Conservation (phyloP, 2,113 vertebrate genomes). For the Paratilapia polleni region DNA sequence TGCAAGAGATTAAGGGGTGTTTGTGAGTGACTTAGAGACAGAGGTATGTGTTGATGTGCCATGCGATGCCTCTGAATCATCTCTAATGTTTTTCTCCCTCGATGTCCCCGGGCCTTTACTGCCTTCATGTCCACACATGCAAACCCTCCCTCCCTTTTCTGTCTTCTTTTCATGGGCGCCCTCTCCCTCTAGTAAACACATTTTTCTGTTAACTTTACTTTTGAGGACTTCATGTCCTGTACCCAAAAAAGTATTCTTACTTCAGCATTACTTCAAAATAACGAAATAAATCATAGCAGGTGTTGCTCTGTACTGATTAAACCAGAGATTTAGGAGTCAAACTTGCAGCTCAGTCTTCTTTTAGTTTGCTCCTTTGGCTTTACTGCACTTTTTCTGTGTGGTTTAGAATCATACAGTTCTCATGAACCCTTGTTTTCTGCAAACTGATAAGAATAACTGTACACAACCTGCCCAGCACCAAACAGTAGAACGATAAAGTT, state of each 20-base stretch:
- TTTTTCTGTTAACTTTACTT: conserved; percentile 34
- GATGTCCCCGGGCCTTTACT: conserved; percentile 63
- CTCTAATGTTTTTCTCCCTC: conserved; percentile 80
- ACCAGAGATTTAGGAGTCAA: not conserved
- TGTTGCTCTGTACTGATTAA: not conserved
- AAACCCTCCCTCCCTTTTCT: conserved; percentile 11
- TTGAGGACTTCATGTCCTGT: not conserved
- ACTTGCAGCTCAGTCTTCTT: not conserved
- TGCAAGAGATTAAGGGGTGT: conserved; percentile 56
- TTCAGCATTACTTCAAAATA: not conserved
- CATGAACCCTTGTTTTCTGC: conserved; percentile 20
- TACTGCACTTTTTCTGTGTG: not conserved
- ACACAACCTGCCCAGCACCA: not conserved
- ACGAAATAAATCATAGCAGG: not conserved
- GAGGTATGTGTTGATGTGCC: conserved; percentile 77
- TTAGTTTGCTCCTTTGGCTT: conserved; percentile 20
- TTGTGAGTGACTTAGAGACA: conserved; percentile 65
- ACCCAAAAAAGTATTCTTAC: not conserved
- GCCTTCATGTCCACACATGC: conserved; percentile 74
- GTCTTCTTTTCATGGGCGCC: conserved; percentile 42
- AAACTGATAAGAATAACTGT: conserved; percentile 9
- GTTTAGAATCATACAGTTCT: not conserved
- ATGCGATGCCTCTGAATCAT: conserved; percentile 74
- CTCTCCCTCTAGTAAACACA: conserved; percentile 28
- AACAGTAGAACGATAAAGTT: conserved; percentile 9